Conservation (phyloP, 2,888 invertebrate genomes). For the Rutpela maculata region DNA sequence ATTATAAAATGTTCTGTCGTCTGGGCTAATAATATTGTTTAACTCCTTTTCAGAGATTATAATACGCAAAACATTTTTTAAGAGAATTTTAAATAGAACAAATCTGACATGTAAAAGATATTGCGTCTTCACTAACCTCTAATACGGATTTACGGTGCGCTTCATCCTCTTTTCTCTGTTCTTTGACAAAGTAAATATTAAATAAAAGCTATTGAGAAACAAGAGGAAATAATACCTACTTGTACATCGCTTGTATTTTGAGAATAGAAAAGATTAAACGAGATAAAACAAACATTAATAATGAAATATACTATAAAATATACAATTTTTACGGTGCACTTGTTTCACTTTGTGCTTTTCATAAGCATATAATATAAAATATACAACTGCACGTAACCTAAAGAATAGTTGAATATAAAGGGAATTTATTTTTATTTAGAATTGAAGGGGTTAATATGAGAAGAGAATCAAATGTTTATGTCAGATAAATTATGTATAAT, state of each 20-base stretch:
- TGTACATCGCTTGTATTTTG: not conserved
- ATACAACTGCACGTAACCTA: not conserved
- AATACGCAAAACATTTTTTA: no score
- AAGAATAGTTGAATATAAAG: not conserved
- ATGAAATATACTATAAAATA: not conserved
- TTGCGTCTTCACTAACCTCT: no score
- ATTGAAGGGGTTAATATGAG: no score
- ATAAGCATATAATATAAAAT: no score
- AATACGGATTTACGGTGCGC: not conserved
- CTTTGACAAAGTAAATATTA: constrained; percentile 16
- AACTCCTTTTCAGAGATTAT: no score
- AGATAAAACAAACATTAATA: not conserved
- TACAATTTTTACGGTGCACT: not conserved
- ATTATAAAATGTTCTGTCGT: no score
- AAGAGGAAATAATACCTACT: constrained; percentile 13
- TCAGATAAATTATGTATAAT: no score
- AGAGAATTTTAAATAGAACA: no score
- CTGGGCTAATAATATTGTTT: no score
- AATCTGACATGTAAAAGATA: no score
- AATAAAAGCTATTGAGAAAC: constrained; percentile 5
- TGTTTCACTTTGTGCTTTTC: no score
- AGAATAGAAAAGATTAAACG: not conserved
- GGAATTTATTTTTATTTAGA: not conserved
- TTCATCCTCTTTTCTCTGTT: constrained; percentile 9
- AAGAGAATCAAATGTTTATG: no score